Evolutionary conservation across 2,113 vertebrate species (phyloP).

Genomic region (Larimichthys polyactis): DNA sequence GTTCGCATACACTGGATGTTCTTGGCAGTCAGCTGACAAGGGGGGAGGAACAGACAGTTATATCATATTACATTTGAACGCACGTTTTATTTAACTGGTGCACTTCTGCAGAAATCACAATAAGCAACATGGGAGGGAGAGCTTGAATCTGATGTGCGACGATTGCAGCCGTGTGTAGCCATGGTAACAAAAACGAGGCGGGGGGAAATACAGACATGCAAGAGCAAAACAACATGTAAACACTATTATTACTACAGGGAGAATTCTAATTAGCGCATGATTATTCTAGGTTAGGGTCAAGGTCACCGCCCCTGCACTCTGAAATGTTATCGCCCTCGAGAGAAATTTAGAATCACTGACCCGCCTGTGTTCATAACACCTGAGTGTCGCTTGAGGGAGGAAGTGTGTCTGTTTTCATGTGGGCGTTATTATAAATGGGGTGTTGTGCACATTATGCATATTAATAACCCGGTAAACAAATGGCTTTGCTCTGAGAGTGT

Average conservation of each 20-base stretch:
- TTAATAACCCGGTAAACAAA: conserved; percentile 13
- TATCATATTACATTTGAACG: background rate
- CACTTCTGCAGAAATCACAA: background rate
- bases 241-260: conserved; percentile 11
- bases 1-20: conserved; percentile 99
- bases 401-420: conserved; percentile 1
- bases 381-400: background rate
- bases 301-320: background rate
- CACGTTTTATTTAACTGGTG: background rate
- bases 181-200: background rate
- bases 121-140: background rate
- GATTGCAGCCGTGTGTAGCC: background rate
- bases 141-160: background rate
- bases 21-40: conserved; percentile 93
- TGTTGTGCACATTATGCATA: conserved; percentile 6
- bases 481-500: background rate
- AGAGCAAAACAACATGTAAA: conserved; percentile 2
- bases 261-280: conserved; percentile 2
- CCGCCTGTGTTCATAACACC: background rate
- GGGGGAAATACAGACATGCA: background rate
- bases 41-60: conserved; percentile 28
- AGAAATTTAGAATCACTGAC: conserved; percentile 27
- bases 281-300: conserved; percentile 25
- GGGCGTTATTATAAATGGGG: background rate
- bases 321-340: conserved; percentile 8